Evolutionary conservation across 2,888 invertebrate species (phyloP).

Genomic region (Diarsia mendica): DNA sequence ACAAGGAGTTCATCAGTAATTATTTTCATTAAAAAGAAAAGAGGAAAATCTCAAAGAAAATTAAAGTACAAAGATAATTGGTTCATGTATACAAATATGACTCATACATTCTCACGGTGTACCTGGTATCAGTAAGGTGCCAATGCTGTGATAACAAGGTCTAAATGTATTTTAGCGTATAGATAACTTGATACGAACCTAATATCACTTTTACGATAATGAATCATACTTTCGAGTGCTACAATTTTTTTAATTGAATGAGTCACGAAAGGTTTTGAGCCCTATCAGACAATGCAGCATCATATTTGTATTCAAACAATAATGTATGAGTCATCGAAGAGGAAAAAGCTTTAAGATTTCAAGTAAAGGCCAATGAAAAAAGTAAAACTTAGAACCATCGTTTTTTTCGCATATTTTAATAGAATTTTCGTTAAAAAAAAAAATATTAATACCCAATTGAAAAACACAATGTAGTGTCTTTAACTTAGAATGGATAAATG

Average conservation of each 20-base stretch:
- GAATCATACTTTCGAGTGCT: conserved; percentile 24
- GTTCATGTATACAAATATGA: conserved; percentile 16
- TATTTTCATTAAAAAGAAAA: background rate
- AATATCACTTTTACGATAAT: conserved; percentile 40
- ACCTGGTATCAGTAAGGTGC: too few species aligned
- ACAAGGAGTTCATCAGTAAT: background rate
- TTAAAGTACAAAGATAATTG: background rate
- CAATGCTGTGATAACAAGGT: conserved; percentile 31
- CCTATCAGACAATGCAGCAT: conserved; percentile 1
- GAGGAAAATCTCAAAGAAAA: background rate
- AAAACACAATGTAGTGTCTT: background rate
- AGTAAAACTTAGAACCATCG: too few species aligned
- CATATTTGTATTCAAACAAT: conserved; percentile 3
- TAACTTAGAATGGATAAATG: background rate
- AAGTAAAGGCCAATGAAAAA: background rate
- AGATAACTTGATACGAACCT: conserved; percentile 26
- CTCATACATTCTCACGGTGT: conserved; percentile 11
- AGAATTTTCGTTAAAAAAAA: background rate
- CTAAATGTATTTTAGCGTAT: conserved; percentile 24
- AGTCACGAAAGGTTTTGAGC: conserved; percentile 16
- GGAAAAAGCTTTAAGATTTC: background rate
- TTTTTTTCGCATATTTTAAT: background rate
- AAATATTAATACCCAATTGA: background rate
- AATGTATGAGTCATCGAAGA: background rate
- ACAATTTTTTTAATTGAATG: background rate